Base-by-base conservation (phyloP, 1,140 invertebrate genomes). In the Leptopilina clavipes region DNA sequence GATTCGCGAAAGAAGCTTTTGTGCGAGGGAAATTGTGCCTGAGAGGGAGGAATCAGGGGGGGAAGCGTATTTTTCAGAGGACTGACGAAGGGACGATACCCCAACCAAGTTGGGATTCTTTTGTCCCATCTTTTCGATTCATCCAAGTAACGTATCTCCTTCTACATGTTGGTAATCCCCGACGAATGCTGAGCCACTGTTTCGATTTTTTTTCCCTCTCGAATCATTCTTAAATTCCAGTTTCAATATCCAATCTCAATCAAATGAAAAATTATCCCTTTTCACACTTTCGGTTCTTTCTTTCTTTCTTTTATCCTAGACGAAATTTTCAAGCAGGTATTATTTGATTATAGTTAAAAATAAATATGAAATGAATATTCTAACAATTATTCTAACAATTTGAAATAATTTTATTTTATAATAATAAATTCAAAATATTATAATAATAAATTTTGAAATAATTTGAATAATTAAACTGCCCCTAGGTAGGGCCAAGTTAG, bases 1-100 rank as follows among this genome's bases (percentile, higher is more conserved):
- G 43, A 76, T 74, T 83, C 80, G 76, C 75, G 78, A 81, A 74
- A 84, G 5, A 83, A 83, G 80, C 81, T 85, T 86, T 86, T 86
- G 82, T 86, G 78, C 76, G 45, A 78, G 75, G 79, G 76, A 84
- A 83, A 86, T 86, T 83, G 82, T 82, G 76, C 81, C 73, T 70
- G 78, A 81, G 80, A 76, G 72, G 8, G 37, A 40, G 37, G 37
- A 40, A 8, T 1, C 1, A 6, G 37, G 8, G 37, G 17, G 56
- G 79, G 81, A 85, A 81, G 77, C 79, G 79, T 85, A 85, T 82
- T 86, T 84, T 82, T 76, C 76, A 79, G 65, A 74, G 76, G 78
- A 59, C 72, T 56, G 71, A 45, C 78, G 45, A 83, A 77, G 71
- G 76, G 56, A 79, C 72, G 78, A 76, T 72, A 74, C 31, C 18